phyloP scores from a whole-genome alignment of 2,113 vertebrate species.

The Amazona guildingii region DNA sequence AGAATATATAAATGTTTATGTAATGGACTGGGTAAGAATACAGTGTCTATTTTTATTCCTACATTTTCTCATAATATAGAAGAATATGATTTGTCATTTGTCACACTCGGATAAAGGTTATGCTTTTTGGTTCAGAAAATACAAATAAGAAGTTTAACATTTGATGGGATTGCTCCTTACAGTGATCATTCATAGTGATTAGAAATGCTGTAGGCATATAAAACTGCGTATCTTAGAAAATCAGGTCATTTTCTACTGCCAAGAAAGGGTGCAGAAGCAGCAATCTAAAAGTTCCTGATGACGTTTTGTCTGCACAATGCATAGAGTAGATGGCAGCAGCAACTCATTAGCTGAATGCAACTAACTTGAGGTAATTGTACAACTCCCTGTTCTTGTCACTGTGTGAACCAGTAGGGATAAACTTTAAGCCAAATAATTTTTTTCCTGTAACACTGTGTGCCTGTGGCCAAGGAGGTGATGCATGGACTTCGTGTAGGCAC shows the following conservation, averaged over 20 bases:
- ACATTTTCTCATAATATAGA: not conserved
- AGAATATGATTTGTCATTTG: not conserved
- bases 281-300: not conserved
- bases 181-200: not conserved
- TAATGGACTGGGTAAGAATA: not conserved
- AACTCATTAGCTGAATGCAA: not conserved
- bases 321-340: not conserved
- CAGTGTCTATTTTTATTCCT: not conserved
- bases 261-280: not conserved
- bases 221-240: not conserved
- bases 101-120: not conserved
- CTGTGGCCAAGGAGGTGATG: not conserved
- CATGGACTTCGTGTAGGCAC: not conserved
- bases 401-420: not conserved
- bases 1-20: not conserved
- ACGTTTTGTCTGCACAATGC: not conserved
- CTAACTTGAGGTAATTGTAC: not conserved
- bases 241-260: not conserved
- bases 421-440: not conserved
- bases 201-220: not conserved
- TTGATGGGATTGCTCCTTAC: not conserved
- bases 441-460: not conserved
- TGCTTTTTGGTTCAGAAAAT: not conserved
- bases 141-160: not conserved
- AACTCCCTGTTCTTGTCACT: not conserved